These are phyloP conservation scores for Hydrozoanthus gracilis DNA, from an alignment of 92 coral and sea anemone genomes.

Conservation along the genomic window DNA sequence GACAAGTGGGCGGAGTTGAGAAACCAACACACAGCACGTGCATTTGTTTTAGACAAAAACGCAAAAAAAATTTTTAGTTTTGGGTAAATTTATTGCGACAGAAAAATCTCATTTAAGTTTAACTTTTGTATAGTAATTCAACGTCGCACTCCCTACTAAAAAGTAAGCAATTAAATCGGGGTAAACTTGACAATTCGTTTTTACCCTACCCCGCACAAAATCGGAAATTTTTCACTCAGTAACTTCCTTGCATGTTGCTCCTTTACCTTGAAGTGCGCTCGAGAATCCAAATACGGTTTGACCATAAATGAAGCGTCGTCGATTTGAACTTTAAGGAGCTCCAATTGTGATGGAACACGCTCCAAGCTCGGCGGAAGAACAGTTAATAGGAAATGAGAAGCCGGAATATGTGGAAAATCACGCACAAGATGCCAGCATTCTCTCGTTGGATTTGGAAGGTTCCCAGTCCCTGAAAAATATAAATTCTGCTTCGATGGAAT, in stretches of 20 bases:
- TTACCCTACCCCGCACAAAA: background rate
- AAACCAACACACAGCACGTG: no score
- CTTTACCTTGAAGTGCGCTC: background rate
- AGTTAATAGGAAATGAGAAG: background rate
- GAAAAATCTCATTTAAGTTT: no score
- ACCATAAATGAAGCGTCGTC: background rate
- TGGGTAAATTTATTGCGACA: no score
- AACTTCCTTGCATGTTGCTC: background rate
- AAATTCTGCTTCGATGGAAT: constrained; percentile 34
- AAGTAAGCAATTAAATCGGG: no score
- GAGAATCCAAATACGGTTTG: background rate
- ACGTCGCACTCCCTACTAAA: no score
- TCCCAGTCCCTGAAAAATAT: constrained; percentile 14
- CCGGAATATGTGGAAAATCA: background rate
- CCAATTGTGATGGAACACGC: constrained; percentile 5
- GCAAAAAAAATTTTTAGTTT: no score
- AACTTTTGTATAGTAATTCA: no score
- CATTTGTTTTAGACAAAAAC: no score
- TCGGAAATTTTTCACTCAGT: background rate
- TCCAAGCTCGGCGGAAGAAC: background rate
- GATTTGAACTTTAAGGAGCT: background rate
- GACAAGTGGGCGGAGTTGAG: no score
- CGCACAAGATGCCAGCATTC: constrained; percentile 15
- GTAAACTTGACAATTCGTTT: background rate
- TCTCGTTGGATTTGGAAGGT: constrained; percentile 21